These are phyloP conservation scores for Tenthredo scrophulariae DNA, from an alignment of 2,888 invertebrate species.

Conservation along the genomic window DNA sequence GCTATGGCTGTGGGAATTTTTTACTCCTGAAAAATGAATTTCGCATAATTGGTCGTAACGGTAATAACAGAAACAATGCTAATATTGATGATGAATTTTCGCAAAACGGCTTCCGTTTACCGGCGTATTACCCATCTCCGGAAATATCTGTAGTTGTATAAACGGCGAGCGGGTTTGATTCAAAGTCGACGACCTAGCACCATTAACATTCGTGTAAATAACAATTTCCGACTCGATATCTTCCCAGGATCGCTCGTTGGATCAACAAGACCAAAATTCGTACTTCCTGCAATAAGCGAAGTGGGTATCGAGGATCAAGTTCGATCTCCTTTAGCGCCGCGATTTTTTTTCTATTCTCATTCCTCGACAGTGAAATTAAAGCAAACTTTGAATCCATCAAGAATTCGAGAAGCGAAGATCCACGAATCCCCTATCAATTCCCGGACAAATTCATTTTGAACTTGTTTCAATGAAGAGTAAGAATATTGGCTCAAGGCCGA, in stretches of 20 bases:
- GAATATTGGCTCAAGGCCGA: constrained; percentile 38
- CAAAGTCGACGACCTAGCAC: constrained; percentile 41
- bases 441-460: neutral
- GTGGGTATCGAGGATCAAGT: neutral
- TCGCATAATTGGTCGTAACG: neutral
- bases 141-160: neutral
- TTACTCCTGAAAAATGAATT: neutral
- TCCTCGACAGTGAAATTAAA: constrained; percentile 9
- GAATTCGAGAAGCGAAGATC: neutral
- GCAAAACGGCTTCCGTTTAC: neutral
- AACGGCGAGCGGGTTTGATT: constrained; percentile 29
- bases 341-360: neutral
- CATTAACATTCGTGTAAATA: constrained; percentile 39
- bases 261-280: constrained; percentile 12
- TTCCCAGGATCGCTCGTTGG: constrained; percentile 9
- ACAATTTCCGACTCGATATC: constrained; percentile 30
- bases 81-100: neutral
- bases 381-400: constrained; percentile 15
- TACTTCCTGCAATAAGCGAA: neutral
- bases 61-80: neutral
- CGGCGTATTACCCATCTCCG: constrained; percentile 2
- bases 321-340: neutral
- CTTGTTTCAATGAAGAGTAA: constrained; percentile 10
- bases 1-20: neutral
- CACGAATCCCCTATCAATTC: neutral